Percentiles rank a stretch among this genome's conserved stretches.
phyloP scores from a whole-genome alignment of 2,113 vertebrate genomes.

The Hemibates koningsi region DNA sequence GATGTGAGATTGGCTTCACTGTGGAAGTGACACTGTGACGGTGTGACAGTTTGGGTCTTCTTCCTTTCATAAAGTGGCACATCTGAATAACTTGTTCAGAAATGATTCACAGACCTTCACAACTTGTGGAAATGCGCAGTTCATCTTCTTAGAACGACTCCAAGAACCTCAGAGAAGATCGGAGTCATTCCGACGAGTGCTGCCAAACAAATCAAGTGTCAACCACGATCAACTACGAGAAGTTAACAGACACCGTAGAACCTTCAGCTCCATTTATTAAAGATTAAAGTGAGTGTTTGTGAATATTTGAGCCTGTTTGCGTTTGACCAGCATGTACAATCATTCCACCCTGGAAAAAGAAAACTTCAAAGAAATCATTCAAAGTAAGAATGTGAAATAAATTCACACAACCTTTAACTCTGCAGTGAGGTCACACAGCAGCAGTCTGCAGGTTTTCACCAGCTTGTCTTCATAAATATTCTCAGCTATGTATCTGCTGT shows the following conservation, averaged over 20 bases:
- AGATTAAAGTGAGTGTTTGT: background rate
- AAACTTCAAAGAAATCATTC: background rate
- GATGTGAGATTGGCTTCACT: background rate
- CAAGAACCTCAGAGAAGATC: background rate
- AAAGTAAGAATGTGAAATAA: background rate
- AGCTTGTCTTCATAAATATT: background rate
- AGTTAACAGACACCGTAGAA: background rate
- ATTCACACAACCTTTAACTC: background rate
- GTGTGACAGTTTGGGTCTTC: background rate
- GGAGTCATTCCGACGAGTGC: fast-evolving
- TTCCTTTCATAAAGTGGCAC: background rate
- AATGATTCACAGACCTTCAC: background rate
- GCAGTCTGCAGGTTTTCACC: background rate
- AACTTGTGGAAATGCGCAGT: background rate
- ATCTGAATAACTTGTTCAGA: background rate
- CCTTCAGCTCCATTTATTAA: background rate
- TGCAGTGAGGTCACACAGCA: background rate
- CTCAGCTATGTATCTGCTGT: fast-evolving
- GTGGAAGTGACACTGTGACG: background rate
- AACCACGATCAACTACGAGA: fast-evolving
- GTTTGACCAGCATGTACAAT: background rate
- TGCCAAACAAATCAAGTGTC: background rate
- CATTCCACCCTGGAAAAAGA: background rate
- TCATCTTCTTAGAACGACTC: background rate
- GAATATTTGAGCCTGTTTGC: background rate